Evolutionary conservation across 2,888 invertebrate genomes (phyloP).

Genomic region (Cynaeus angustus): DNA sequence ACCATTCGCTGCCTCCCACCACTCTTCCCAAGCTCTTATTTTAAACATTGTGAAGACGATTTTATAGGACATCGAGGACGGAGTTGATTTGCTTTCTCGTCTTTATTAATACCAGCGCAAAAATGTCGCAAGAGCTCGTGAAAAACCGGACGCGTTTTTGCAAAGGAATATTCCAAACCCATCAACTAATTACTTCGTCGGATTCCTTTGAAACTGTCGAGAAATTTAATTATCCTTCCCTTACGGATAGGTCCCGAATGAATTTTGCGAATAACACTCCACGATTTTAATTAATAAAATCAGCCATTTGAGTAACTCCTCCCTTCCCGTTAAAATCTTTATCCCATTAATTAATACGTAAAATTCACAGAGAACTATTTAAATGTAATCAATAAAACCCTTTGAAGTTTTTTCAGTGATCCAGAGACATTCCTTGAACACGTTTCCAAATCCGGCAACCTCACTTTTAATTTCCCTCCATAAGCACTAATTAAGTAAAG

Average conservation of each 20-base stretch:
- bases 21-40: conserved; percentile 1
- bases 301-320: conserved; percentile 6
- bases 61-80: background rate
- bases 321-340: background rate
- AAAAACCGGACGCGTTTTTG: background rate
- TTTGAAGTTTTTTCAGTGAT: too few relatives aligned
- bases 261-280: conserved; percentile 13
- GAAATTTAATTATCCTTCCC: conserved; percentile 8
- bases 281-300: conserved; percentile 21
- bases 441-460: too few relatives aligned
- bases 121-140: background rate
- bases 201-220: conserved; percentile 2
- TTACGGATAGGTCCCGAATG: conserved; percentile 2
- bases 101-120: conserved; percentile 15
- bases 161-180: background rate
- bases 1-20: conserved; percentile 30
- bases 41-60: conserved; percentile 7
- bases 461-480: conserved; percentile 23
- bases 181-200: background rate
- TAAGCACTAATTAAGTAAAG: conserved; percentile 13
- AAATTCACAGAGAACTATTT: background rate
- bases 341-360: background rate
- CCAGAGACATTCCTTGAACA: too few relatives aligned
- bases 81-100: too few relatives aligned
- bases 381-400: too few relatives aligned